Conservation (phyloP, 2,797 vertebrate species). For the Arctocebus calabarensis region DNA sequence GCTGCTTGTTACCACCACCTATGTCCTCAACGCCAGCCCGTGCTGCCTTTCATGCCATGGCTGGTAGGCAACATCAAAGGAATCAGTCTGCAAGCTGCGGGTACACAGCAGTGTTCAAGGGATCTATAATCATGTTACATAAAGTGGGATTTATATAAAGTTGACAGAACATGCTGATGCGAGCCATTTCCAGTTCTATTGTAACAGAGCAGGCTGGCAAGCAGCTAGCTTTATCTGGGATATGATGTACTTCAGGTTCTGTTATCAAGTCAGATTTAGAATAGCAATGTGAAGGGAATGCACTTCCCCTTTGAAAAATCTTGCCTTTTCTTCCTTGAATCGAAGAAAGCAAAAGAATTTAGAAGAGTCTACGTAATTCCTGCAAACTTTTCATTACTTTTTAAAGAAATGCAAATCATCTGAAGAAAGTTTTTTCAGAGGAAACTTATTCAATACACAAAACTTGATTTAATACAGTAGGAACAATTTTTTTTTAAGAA, state of each 20-base stretch:
- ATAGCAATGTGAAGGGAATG: slow-evolving; percentile 80
- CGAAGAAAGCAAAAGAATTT: slow-evolving; percentile 66
- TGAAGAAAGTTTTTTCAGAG: slow-evolving; percentile 29
- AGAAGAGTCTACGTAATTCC: slow-evolving; percentile 57
- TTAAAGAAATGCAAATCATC: slow-evolving; percentile 60
- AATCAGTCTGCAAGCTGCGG: slow-evolving; percentile 70
- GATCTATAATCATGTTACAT: slow-evolving; percentile 82
- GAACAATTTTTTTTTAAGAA: slow-evolving; percentile 30
- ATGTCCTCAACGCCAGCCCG: neutral
- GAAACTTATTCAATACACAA: slow-evolving; percentile 58
- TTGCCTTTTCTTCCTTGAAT: slow-evolving; percentile 72
- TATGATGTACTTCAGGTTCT: slow-evolving; percentile 83
- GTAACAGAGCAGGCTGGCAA: slow-evolving; percentile 84
- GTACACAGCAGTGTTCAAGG: slow-evolving; percentile 73
- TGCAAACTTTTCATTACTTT: slow-evolving; percentile 72
- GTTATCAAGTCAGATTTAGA: slow-evolving; percentile 83
- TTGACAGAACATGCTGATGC: slow-evolving; percentile 85
- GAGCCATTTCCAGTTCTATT: slow-evolving; percentile 85
- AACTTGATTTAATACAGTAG: slow-evolving; percentile 46
- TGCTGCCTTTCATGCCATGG: slow-evolving; percentile 34
- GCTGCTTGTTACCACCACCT: slow-evolving; percentile 1
- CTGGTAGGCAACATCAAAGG: slow-evolving; percentile 52
- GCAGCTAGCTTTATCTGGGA: slow-evolving; percentile 82
- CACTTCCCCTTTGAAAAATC: slow-evolving; percentile 72
- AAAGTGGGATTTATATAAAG: slow-evolving; percentile 83